phyloP scores from a whole-genome alignment of 2,888 invertebrate genomes.

The Orthosia gracilis region DNA sequence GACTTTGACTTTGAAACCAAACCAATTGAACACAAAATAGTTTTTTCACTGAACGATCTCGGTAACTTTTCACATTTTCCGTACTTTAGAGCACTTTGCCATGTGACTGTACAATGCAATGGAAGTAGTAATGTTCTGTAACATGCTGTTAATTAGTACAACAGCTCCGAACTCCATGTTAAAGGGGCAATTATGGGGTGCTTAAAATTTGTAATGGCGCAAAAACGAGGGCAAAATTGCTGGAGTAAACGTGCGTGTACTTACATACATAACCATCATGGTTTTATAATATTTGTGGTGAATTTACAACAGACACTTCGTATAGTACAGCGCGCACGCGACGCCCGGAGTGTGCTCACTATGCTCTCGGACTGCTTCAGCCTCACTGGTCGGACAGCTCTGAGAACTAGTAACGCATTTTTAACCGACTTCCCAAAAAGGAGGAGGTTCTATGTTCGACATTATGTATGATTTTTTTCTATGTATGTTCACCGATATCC shows the following conservation, averaged over 20 bases:
- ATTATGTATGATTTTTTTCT: no score
- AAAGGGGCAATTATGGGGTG: conserved; percentile 5
- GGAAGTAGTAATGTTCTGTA: background rate
- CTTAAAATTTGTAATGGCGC: conserved; percentile 40
- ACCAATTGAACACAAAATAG: background rate
- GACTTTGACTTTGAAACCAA: no score
- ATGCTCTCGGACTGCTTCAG: no score
- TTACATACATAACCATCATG: background rate
- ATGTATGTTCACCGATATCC: no score
- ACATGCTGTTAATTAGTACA: conserved; percentile 50
- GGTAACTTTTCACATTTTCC: conserved; percentile 4
- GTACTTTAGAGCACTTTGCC: conserved; percentile 8
- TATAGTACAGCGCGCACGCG: no score
- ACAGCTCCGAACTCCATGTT: conserved; percentile 16
- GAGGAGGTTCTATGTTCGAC: no score
- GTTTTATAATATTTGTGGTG: background rate
- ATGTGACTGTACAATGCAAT: conserved; percentile 1
- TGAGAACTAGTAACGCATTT: no score
- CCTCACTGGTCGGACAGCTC: no score
- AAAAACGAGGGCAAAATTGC: background rate
- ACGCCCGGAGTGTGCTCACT: no score
- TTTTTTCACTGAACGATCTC: background rate
- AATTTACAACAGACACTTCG: background rate
- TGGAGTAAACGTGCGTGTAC: background rate
- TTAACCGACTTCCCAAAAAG: no score